These are phyloP conservation scores for Pomatorhinus ruficollis DNA, from an alignment of 2,113 vertebrate species.

Conservation along the genomic window DNA sequence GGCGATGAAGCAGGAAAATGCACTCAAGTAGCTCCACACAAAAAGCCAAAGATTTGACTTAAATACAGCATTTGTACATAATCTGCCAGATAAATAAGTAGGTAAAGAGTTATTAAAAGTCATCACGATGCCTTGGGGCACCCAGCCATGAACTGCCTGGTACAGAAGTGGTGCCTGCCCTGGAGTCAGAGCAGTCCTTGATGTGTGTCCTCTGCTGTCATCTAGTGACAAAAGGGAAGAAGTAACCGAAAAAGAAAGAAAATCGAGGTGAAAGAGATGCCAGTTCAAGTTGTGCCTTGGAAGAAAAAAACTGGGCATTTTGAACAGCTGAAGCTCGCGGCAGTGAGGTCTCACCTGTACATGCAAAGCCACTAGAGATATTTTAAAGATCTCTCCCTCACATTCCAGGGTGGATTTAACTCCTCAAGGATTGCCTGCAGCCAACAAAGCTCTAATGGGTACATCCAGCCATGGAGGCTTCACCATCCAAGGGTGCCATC, in stretches of 20 bases:
- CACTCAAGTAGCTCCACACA: not conserved
- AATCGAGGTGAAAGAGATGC: not conserved
- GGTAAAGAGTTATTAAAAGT: not conserved
- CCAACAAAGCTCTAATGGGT: not conserved
- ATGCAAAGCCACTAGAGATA: rapidly evolving
- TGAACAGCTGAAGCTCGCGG: not conserved
- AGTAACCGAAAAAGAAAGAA: not conserved
- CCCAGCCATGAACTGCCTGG: not conserved
- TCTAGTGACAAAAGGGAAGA: conserved; percentile 38
- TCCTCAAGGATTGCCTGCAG: not conserved
- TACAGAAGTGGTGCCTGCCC: not conserved
- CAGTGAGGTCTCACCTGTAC: not conserved
- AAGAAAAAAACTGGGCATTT: not conserved
- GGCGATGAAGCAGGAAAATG: not conserved
- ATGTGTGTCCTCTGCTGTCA: conserved; percentile 51
- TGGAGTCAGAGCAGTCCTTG: not conserved
- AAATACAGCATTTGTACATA: not conserved
- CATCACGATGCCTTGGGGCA: not conserved
- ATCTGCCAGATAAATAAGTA: not conserved
- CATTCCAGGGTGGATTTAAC: not conserved
- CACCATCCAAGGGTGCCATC: not conserved
- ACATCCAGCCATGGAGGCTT: not conserved
- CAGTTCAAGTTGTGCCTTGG: not conserved
- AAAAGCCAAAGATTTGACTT: not conserved
- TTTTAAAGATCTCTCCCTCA: rapidly evolving